Base-by-base conservation (phyloP, 92 coral and sea anemone genomes). In the Bergia puertoricense region DNA sequence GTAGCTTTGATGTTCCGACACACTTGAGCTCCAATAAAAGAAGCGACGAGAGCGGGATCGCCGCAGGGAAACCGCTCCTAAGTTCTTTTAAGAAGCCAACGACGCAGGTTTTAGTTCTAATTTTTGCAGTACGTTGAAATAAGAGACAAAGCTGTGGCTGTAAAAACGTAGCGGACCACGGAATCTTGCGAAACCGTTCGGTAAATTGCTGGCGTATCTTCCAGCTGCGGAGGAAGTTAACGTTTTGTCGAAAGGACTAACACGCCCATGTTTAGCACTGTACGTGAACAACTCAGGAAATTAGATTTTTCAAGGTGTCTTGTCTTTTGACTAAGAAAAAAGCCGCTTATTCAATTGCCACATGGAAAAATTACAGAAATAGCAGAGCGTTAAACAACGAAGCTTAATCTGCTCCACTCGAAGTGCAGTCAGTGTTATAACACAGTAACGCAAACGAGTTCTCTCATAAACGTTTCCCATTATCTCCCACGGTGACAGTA, bases 1-100 rank as follows among this genome's bases (percentile, higher is more conserved):
- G 82, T 77, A 81, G 65, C 94, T 94, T 95, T 93, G 95, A 93
- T 86, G 90, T 93, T 88, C 98, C 98, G 98, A 83, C 50, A 85
- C 72, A 77, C 80, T 88, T 94, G 91, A 85, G 71, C 75, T 83
- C 81, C 83, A 51, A 82, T 82, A 87, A 88, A 81, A 84, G 79
- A 84, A 9, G 87, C 79, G 87, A 84, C 66, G 75, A 69, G 59
- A 71, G 79, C 75, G 48, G 87, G 87, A 37, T 56, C 30, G 87
- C 87, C 79, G 79, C 87, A 72, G 87, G 87, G 87, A 84, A 84
- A 54, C 77, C 87, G 78, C 79, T 38, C 7, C 43, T 50, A 46
- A 46, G 67, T 45, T 68, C 67, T 84, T 69, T 69, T 43, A 40
- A 46, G 78, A 65, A 73, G 62, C 77, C 20, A 72, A 84, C 62